A percentile compares a stretch with the other conserved stretches of the same genome.
These are phyloP conservation scores for Xestia sexstrigata DNA, from an alignment of 2,888 invertebrate genomes.

Conservation along the genomic window DNA sequence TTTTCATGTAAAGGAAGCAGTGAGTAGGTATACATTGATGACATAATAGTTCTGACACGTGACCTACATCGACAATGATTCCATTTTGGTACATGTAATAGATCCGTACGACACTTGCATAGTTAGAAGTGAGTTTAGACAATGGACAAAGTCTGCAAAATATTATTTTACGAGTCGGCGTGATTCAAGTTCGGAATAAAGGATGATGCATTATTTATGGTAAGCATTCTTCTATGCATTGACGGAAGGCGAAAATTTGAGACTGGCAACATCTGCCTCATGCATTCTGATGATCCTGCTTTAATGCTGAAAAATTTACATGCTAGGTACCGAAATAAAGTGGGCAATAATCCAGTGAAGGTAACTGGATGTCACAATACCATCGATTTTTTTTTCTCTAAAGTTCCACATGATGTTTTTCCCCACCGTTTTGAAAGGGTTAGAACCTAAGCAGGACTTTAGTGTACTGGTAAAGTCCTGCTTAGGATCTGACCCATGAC, in stretches of 20 bases:
- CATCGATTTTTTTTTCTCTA: too few species aligned
- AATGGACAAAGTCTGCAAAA: constrained; percentile 60
- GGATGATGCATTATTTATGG: constrained; percentile 46
- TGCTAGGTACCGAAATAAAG: neutral
- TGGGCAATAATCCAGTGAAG: too few species aligned
- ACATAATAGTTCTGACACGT: constrained; percentile 71
- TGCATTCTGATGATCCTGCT: constrained; percentile 20
- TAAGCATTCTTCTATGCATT: constrained; percentile 35
- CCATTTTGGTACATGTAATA: constrained; percentile 67
- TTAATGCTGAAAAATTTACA: neutral
- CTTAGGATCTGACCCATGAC: neutral
- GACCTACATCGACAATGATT: constrained; percentile 63
- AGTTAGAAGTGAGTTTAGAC: constrained; percentile 52
- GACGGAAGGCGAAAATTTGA: constrained; percentile 28
- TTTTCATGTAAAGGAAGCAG: constrained; percentile 72
- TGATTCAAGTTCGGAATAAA: constrained; percentile 41
- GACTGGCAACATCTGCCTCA: neutral
- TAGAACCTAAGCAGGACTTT: too few species aligned
- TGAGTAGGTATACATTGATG: constrained; percentile 68
- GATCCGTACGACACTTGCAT: constrained; percentile 56
- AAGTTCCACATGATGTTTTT: too few species aligned
- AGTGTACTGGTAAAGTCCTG: too few species aligned
- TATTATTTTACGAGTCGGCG: constrained; percentile 52
- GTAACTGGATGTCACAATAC: too few species aligned
- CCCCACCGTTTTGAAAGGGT: too few species aligned